A percentile compares a stretch with the other conserved stretches of the same genome.
Conservation (phyloP, 1,140 invertebrate species). For the Orchestia grillus region DNA sequence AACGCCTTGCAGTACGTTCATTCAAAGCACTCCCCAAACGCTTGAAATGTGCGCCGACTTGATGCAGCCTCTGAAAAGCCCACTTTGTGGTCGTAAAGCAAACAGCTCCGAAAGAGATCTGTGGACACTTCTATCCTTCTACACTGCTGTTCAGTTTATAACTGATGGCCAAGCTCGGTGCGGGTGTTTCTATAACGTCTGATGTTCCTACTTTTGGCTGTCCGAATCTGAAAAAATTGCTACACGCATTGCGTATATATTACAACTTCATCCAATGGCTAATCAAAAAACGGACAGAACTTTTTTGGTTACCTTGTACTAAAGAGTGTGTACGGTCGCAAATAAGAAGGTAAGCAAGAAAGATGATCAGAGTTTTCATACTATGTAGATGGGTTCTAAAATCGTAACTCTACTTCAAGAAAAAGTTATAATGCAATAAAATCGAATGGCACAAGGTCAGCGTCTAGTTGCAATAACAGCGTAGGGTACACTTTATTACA, state of each 20-base stretch:
- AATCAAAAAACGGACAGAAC: conserved; percentile 33
- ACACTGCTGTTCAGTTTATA: neutral
- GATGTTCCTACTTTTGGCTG: no score
- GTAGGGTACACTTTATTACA: no score
- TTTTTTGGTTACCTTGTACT: conserved; percentile 35
- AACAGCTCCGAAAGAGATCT: conserved; percentile 6
- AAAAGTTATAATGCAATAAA: no score
- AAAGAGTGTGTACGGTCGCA: no score
- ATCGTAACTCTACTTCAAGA: no score
- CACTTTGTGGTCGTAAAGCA: neutral
- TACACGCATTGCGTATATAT: conserved; percentile 14
- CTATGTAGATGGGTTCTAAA: no score
- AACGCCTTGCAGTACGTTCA: conserved; percentile 8
- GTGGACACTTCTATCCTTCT: neutral
- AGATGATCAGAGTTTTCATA: no score
- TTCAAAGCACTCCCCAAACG: neutral
- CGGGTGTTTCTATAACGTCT: neutral
- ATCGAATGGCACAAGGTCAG: no score
- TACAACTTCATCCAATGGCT: conserved; percentile 13
- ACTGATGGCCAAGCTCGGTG: neutral
- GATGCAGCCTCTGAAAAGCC: conserved; percentile 25
- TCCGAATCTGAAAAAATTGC: neutral
- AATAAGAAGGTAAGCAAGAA: no score
- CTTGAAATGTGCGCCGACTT: neutral
- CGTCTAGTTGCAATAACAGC: no score